Evolutionary conservation across 2,113 vertebrate genomes (phyloP).

Genomic region (Paralichthys olivaceus): DNA sequence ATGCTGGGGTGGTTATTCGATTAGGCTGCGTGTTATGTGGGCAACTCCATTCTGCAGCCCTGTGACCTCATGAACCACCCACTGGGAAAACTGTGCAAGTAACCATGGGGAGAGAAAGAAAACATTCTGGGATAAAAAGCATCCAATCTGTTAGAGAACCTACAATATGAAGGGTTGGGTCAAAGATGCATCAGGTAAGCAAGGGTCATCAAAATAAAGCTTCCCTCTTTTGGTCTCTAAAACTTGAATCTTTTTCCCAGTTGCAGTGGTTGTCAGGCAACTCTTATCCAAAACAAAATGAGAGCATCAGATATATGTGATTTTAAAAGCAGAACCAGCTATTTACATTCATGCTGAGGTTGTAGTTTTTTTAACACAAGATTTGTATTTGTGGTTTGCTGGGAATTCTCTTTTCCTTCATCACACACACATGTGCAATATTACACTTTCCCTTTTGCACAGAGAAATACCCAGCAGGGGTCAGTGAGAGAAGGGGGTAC

Average conservation of each 20-base stretch:
- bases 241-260: neutral
- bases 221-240: neutral
- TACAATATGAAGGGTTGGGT: conserved; percentile 49
- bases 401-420: conserved; percentile 8
- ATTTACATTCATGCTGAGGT: neutral
- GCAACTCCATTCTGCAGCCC: conserved; percentile 77
- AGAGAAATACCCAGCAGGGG: conserved; percentile 75
- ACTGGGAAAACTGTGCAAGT: conserved; percentile 75
- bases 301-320: neutral
- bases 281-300: neutral
- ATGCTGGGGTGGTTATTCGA: conserved; percentile 90
- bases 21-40: conserved; percentile 84
- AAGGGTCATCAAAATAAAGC: neutral
- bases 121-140: conserved; percentile 60
- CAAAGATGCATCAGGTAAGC: neutral
- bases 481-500: conserved; percentile 67
- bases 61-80: conserved; percentile 71
- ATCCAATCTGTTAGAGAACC: conserved; percentile 40
- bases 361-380: neutral
- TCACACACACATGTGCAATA: conserved; percentile 21
- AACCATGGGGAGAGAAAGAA: conserved; percentile 69
- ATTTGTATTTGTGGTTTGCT: neutral
- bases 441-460: conserved; percentile 50
- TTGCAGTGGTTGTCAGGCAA: neutral
- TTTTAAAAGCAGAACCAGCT: neutral